A percentile compares a stretch with the other conserved stretches of the same genome.
Conservation (phyloP, 1,140 invertebrate species). For the Drosophila varians region DNA sequence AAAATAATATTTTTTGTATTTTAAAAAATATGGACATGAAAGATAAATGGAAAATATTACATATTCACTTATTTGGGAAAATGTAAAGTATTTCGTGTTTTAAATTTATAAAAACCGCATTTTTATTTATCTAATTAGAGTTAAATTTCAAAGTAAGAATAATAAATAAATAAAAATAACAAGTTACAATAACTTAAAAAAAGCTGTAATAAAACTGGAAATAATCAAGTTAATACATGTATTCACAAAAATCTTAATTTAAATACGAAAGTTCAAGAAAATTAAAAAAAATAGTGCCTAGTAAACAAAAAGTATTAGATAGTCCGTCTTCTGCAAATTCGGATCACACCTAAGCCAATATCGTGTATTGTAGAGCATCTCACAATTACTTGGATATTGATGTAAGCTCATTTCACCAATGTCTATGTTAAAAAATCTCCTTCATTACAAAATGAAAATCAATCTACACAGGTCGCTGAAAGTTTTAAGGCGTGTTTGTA, state of each 20-base stretch:
- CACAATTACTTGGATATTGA: background rate
- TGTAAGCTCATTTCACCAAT: background rate
- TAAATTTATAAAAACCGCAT: constrained; percentile 71
- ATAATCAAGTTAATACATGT: background rate
- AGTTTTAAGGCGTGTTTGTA: too few species aligned
- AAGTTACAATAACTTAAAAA: background rate
- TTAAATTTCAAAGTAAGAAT: constrained; percentile 28
- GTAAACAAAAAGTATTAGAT: background rate
- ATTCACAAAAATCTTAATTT: background rate
- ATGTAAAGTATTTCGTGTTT: constrained; percentile 75
- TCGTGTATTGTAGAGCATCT: background rate
- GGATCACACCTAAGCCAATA: too few species aligned
- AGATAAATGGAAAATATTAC: constrained; percentile 20
- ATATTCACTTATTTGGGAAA: constrained; percentile 31
- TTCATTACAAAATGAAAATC: background rate
- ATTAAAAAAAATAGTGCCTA: constrained; percentile 69
- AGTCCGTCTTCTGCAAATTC: background rate
- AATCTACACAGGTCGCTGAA: background rate
- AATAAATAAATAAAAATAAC: background rate
- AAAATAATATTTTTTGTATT: constrained; percentile 11
- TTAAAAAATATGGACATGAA: constrained; percentile 44
- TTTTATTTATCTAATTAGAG: constrained; percentile 46
- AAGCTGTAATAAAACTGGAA: background rate
- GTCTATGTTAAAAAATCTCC: background rate
- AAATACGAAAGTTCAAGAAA: constrained; percentile 6